Conservation (phyloP, 2,888 invertebrate species). For the Parelbella ahira region DNA sequence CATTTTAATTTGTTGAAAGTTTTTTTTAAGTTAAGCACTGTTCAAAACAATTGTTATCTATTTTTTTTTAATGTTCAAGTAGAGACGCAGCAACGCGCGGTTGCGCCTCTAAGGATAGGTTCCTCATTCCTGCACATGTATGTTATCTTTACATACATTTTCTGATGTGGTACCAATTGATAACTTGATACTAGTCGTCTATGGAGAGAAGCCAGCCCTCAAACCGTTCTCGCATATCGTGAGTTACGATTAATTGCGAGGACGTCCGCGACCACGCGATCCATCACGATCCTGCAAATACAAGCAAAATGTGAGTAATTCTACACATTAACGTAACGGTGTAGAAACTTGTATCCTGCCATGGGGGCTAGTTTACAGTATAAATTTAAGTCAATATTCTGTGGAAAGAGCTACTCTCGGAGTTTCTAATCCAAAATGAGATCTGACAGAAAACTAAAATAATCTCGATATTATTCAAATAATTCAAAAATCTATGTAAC, state of each 20-base stretch:
- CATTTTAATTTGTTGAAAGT: constrained; percentile 78
- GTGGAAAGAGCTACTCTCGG: too few relatives aligned
- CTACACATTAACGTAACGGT: too few relatives aligned
- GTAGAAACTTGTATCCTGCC: too few relatives aligned
- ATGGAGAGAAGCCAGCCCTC: constrained; percentile 79
- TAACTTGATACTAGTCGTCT: constrained; percentile 72
- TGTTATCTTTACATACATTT: constrained; percentile 48
- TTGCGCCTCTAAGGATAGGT: constrained; percentile 46
- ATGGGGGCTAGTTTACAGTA: too few relatives aligned
- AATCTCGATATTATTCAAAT: too few relatives aligned
- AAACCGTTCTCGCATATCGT: constrained; percentile 52
- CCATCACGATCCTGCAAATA: constrained; percentile 70
- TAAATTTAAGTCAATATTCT: too few relatives aligned
- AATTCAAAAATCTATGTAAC: too few relatives aligned
- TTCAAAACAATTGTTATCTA: constrained; percentile 75
- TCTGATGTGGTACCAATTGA: constrained; percentile 70
- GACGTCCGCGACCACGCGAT: constrained; percentile 71
- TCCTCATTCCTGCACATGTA: constrained; percentile 50
- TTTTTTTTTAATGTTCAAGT: constrained; percentile 68
- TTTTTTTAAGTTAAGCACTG: constrained; percentile 72
- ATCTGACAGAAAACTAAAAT: too few relatives aligned
- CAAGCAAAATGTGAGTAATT: too few relatives aligned
- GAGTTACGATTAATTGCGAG: constrained; percentile 60
- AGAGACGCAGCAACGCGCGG: constrained; percentile 55
- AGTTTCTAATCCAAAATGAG: too few relatives aligned